A percentile compares a stretch with the other conserved stretches of the same genome.
Evolutionary conservation across 2,113 vertebrate genomes (phyloP).

Genomic region (Eulemur rufifrons): DNA sequence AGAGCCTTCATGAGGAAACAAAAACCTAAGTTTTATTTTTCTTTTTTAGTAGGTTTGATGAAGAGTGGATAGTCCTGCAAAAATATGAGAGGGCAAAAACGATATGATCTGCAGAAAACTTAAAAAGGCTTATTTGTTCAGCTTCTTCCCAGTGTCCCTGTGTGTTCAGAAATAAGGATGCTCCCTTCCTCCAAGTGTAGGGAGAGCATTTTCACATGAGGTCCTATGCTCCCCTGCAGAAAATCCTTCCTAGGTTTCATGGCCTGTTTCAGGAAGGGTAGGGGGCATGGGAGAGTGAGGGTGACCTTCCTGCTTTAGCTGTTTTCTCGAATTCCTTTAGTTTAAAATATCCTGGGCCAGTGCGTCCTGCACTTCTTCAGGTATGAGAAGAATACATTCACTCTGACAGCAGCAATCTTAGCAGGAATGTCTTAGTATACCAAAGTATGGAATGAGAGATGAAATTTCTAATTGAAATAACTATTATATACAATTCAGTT

Average conservation of each 20-base stretch:
- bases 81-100: background rate
- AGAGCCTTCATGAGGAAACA: background rate
- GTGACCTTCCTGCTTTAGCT: background rate
- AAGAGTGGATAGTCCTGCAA: background rate
- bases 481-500: background rate
- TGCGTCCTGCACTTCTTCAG: background rate
- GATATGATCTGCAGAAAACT: fast-evolving
- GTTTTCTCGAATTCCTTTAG: background rate
- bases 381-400: background rate
- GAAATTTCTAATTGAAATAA: background rate
- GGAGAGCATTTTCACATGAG: background rate
- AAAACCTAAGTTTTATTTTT: background rate
- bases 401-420: background rate
- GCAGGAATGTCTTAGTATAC: background rate
- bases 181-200: background rate
- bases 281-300: fast-evolving
- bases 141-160: background rate
- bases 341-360: background rate
- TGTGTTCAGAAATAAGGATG: background rate
- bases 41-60: background rate
- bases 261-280: background rate
- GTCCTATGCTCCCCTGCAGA: too few relatives aligned
- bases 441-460: background rate
- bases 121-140: background rate
- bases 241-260: background rate